phyloP scores from a whole-genome alignment of 2,888 invertebrate species.

The Caenorhabditis doughertyi region DNA sequence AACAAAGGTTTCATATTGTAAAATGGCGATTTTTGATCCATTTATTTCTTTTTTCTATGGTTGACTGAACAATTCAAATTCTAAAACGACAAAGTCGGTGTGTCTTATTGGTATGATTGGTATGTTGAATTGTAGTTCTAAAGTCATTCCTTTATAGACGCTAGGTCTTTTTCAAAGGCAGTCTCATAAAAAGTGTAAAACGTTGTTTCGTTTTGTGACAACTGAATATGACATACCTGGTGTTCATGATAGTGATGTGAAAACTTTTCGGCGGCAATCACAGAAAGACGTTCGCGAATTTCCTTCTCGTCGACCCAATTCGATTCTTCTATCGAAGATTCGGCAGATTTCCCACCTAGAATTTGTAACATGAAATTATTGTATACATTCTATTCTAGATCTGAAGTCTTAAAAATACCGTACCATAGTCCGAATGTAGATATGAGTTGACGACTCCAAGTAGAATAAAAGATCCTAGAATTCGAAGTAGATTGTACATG shows the following conservation, averaged over 20 bases:
- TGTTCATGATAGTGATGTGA: conserved; percentile 70
- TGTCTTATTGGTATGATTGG: neutral
- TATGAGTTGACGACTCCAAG: conserved; percentile 9
- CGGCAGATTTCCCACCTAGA: conserved; percentile 22
- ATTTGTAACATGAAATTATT: neutral
- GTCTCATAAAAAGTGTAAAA: conserved; percentile 15
- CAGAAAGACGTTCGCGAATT: conserved; percentile 66
- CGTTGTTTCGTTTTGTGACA: conserved; percentile 10
- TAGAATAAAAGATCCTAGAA: conserved; percentile 12
- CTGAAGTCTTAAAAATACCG: neutral
- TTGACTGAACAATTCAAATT: conserved; percentile 9
- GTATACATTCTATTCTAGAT: neutral
- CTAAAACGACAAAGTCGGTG: conserved; percentile 1
- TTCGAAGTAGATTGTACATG: conserved; percentile 25
- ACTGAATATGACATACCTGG: conserved; percentile 26
- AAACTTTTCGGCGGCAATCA: conserved; percentile 68
- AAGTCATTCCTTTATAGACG: neutral
- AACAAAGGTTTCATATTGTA: conserved; percentile 14
- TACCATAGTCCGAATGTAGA: conserved; percentile 37
- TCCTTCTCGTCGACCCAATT: conserved; percentile 71
- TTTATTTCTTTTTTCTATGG: neutral
- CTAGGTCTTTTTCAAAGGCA: neutral
- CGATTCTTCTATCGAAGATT: conserved; percentile 54
- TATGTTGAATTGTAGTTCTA: neutral
- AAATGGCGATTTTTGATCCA: neutral